Percentiles rank a stretch among this genome's conserved stretches.
Evolutionary conservation across 2,113 vertebrate species (phyloP).

Genomic region (Forbesichthys papilliferus): DNA sequence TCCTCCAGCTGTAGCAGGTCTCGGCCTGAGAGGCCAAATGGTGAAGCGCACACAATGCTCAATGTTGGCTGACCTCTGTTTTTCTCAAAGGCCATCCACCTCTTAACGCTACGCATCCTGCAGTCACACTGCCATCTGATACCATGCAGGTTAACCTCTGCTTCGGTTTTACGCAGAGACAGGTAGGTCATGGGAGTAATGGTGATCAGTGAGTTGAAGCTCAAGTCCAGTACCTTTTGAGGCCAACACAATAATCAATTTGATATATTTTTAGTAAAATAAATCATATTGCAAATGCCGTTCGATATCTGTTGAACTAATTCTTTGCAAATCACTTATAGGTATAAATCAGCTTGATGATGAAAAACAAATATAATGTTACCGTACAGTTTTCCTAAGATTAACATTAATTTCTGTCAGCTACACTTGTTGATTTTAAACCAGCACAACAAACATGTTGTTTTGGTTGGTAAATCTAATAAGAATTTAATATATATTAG

Average conservation of each 20-base stretch:
- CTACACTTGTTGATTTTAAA: no score
- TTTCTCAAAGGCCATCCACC: constrained; percentile 64
- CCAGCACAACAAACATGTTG: no score
- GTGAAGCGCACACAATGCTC: constrained; percentile 69
- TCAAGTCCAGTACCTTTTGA: constrained; percentile 82
- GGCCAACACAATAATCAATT: constrained; percentile 19
- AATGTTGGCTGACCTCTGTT: constrained; percentile 56
- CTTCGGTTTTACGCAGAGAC: constrained; percentile 70
- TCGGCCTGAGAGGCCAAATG: constrained; percentile 52
- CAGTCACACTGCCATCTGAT: constrained; percentile 80
- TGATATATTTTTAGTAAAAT: constrained; percentile 1
- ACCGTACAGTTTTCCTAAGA: no score
- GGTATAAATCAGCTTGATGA: not conserved
- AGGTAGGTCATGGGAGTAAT: constrained; percentile 69
- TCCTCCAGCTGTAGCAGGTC: constrained; percentile 71
- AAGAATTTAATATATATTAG: not conserved
- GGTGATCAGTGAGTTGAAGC: constrained; percentile 78
- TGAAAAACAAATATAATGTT: no score
- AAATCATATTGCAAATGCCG: not conserved
- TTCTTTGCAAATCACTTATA: not conserved
- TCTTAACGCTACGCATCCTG: constrained; percentile 62
- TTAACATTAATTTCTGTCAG: no score
- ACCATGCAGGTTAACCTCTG: constrained; percentile 64
- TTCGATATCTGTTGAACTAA: not conserved
- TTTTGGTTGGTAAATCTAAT: not conserved